Evolutionary conservation across 2,797 vertebrate genomes (phyloP), one percentile per base, ranked within the genome.

Genomic region (Eleutherodactylus coqui): DNA sequence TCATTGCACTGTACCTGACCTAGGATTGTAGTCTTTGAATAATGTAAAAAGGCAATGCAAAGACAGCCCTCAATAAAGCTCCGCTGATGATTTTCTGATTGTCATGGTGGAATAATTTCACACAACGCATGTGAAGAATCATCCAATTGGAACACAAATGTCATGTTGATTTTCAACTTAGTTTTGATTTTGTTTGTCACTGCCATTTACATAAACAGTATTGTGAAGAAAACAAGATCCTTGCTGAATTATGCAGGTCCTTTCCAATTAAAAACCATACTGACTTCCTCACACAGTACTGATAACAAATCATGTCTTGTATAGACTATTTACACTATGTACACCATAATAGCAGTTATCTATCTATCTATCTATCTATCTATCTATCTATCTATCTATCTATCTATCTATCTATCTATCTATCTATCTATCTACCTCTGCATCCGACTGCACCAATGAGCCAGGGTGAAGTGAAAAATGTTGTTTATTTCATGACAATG

Each of bases 91-190:
- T 78, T 64, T 72, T 81, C 86, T 69, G 16, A 55, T 27, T 84
- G 84, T 83, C 24, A 84, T 17, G 7, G 49, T 82, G 1, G 38
- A 90, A 87, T 84, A 67, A 79, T 21, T 67, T 45, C 84, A 86
- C 77, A 86, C 14, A 83, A 80, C 16, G 83, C 7, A 70, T 34
- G 84, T 32, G 82, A 27, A 58, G 21, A 86, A 75, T 85, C 79
- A 84, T 86, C 75, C 78, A 89, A 55, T 78, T 86, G 38, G 58
- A 82, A 88, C 70, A 84, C 16, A 60, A 88, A 87, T 81, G 27
- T 89, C 62, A 85, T 34, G 47, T 51, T 36, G 75, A 78, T 83
- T 89, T 88, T 41, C 84, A 88, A 49, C 55, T 45, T 43, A 24
- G 36, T 3, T 62, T 82, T 82, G 55, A 79, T 88, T 51, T 77